Evolutionary conservation across 2,888 invertebrate genomes (phyloP).

Genomic region (Pyralis farinalis): DNA sequence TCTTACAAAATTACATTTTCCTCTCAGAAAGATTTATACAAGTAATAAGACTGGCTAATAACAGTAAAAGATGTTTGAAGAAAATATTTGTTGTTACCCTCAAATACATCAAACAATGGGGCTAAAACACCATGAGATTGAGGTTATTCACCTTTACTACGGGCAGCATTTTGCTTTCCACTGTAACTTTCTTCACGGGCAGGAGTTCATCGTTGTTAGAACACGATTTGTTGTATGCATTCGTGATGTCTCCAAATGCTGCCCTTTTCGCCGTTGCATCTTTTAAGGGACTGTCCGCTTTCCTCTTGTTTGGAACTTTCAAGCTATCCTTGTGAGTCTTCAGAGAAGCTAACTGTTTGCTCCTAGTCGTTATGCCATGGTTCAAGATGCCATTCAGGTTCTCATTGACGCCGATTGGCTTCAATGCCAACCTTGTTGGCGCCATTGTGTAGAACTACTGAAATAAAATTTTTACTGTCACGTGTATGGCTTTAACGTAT

Average conservation of each 20-base stretch:
- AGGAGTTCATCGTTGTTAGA: conserved; percentile 60
- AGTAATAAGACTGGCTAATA: too few relatives aligned
- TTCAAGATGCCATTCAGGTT: conserved; percentile 66
- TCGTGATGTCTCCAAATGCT: conserved; percentile 93
- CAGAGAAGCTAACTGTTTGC: conserved; percentile 78
- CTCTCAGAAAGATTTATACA: too few relatives aligned
- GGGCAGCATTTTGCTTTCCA: conserved; percentile 72
- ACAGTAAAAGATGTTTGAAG: neutral
- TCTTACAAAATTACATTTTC: too few relatives aligned
- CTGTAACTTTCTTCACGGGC: conserved; percentile 72
- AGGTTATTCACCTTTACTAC: conserved; percentile 57
- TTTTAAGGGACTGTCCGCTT: conserved; percentile 90
- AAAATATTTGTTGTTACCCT: conserved; percentile 31
- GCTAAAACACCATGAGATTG: conserved; percentile 15
- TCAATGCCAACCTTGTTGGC: conserved; percentile 81
- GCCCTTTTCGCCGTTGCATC: conserved; percentile 89
- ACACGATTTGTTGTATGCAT: conserved; percentile 79
- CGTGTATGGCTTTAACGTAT: conserved; percentile 35
- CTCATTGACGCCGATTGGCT: conserved; percentile 69
- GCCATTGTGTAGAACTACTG: conserved; percentile 76
- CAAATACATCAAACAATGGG: conserved; percentile 16
- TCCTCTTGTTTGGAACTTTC: conserved; percentile 85
- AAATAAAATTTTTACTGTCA: conserved; percentile 47
- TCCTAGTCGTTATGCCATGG: conserved; percentile 82
- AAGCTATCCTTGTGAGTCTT: conserved; percentile 62